A percentile compares a stretch with the other conserved stretches of the same genome.
phyloP scores from a whole-genome alignment of 2,797 vertebrate genomes.

The Crypturellus tataupa region DNA sequence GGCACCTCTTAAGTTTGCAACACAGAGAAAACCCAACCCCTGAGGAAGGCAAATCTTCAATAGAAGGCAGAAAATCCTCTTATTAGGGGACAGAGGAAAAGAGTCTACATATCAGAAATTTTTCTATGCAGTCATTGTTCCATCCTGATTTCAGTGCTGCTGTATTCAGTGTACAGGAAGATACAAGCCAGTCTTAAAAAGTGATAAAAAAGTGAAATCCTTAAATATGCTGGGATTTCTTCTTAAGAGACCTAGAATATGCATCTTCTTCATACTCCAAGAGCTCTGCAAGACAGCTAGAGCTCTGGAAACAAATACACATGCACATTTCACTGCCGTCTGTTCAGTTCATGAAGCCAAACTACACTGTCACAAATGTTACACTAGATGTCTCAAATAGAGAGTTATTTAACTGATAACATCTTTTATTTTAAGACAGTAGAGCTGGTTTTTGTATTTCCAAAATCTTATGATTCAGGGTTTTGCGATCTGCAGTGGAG shows the following conservation, averaged over 20 bases:
- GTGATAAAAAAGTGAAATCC: too few relatives aligned
- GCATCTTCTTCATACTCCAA: background rate
- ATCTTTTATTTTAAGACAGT: background rate
- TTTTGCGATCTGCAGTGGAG: background rate
- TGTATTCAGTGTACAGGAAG: background rate
- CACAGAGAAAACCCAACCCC: background rate
- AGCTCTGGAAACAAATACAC: background rate
- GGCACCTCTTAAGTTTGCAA: background rate
- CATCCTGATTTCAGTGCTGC: too few relatives aligned
- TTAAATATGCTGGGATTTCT: background rate
- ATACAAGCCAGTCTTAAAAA: background rate
- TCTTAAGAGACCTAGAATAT: background rate
- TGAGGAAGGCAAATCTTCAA: background rate
- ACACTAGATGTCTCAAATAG: background rate
- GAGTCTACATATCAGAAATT: too few relatives aligned
- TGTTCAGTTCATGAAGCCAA: background rate
- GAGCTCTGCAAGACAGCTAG: rapidly evolving
- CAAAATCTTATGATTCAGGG: background rate
- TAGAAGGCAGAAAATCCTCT: background rate
- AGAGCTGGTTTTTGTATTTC: background rate
- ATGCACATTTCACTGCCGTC: background rate
- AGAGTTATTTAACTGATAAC: background rate
- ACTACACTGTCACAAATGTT: background rate
- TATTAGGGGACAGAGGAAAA: background rate
- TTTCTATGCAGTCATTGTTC: background rate